phyloP scores from a whole-genome alignment of 2,888 invertebrate genomes.

The Scaptomyza caliginosa region DNA sequence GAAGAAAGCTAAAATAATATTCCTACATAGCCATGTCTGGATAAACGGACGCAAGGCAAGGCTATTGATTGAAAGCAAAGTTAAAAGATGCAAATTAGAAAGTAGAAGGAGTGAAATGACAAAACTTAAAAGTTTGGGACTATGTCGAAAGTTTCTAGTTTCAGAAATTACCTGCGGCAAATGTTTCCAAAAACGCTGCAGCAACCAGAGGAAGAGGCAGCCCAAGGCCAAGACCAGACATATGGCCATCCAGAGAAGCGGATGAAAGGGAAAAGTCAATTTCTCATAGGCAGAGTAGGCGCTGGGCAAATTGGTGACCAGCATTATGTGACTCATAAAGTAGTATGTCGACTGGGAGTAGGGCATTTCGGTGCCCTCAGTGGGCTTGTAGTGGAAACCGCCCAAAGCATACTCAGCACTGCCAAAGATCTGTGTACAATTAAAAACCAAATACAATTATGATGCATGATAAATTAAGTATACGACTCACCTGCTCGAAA shows the following conservation, averaged over 20 bases:
- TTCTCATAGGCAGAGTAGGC: conserved; percentile 70
- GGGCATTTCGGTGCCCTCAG: conserved; percentile 28
- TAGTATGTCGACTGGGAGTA: conserved; percentile 71
- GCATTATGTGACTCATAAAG: conserved; percentile 67
- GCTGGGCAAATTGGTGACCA: conserved; percentile 71
- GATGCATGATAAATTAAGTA: background rate
- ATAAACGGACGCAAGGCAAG: too few species aligned
- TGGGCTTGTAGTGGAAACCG: conserved; percentile 66
- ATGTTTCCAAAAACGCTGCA: conserved; percentile 1
- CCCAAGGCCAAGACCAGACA: conserved; percentile 46
- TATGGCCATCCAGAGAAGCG: conserved; percentile 63
- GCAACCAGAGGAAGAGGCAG: conserved; percentile 31
- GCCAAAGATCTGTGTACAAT: conserved; percentile 72
- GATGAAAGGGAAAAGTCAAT: conserved; percentile 72
- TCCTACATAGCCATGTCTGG: too few species aligned
- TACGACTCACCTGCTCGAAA: conserved; percentile 64
- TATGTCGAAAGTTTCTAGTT: too few species aligned
- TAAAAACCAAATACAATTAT: too few species aligned
- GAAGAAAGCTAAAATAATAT: too few species aligned
- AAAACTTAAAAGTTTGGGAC: too few species aligned
- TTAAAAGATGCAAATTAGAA: too few species aligned
- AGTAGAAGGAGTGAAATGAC: too few species aligned
- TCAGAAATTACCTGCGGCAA: conserved; percentile 1
- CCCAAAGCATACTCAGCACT: conserved; percentile 72
- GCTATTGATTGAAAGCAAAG: too few species aligned